Percentiles rank a stretch among this genome's conserved stretches.
phyloP scores from a whole-genome alignment of 2,113 vertebrate genomes.

The Lycaon pictus region DNA sequence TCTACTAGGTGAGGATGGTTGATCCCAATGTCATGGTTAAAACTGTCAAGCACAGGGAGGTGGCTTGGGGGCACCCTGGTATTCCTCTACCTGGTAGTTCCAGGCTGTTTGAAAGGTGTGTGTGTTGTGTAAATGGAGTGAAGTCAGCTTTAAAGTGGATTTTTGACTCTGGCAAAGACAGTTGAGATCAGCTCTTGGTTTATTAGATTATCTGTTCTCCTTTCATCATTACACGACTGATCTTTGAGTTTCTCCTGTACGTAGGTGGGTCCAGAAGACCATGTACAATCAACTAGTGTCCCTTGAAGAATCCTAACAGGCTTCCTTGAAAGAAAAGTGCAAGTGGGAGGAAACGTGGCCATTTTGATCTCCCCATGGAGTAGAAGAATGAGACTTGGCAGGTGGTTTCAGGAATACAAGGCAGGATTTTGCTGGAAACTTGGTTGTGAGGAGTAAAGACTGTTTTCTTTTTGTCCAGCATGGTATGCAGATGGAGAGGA shows the following conservation, averaged over 20 bases:
- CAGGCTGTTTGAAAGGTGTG: neutral
- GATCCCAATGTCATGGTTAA: neutral
- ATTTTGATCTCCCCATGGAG: neutral
- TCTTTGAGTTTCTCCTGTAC: neutral
- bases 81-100: neutral
- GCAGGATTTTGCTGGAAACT: neutral
- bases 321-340: neutral
- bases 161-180: neutral
- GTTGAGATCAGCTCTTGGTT: neutral
- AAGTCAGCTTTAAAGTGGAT: neutral
- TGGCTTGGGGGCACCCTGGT: neutral
- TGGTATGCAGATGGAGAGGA: neutral
- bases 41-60: neutral
- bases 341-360: neutral
- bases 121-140: neutral
- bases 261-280: neutral
- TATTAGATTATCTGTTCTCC: neutral
- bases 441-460: neutral
- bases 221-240: neutral
- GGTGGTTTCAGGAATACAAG: neutral
- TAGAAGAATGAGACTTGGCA: neutral
- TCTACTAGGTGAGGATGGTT: neutral
- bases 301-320: neutral
- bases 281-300: neutral
- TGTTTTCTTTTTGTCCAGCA: neutral